A percentile compares a stretch with the other conserved stretches of the same genome.
These are phyloP conservation scores for Drosophila recens DNA, from an alignment of 2,888 invertebrate genomes.

Conservation along the genomic window DNA sequence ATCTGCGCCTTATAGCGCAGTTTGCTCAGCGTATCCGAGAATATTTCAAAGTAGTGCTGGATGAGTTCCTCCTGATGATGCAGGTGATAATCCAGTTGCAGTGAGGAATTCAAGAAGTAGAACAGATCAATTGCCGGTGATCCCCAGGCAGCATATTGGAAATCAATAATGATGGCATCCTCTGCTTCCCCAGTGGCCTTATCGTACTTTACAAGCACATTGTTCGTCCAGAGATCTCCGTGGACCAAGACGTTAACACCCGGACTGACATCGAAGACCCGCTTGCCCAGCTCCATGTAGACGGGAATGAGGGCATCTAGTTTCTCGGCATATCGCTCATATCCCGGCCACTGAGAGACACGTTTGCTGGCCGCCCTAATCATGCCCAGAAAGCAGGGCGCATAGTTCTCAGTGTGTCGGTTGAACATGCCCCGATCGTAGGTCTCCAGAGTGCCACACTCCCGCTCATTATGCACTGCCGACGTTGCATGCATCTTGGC, in stretches of 20 bases:
- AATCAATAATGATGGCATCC: conserved; percentile 83
- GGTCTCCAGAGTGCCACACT: conserved; percentile 66
- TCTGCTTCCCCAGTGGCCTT: conserved; percentile 64
- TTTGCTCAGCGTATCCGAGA: conserved; percentile 73
- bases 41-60: conserved; percentile 75
- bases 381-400: conserved; percentile 78
- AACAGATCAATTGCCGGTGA: conserved; percentile 84
- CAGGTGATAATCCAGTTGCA: conserved; percentile 78
- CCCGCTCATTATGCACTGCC: conserved; percentile 85
- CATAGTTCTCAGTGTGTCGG: conserved; percentile 81
- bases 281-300: conserved; percentile 82
- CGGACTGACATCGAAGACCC: conserved; percentile 75
- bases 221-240: conserved; percentile 85
- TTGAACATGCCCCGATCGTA: conserved; percentile 84
- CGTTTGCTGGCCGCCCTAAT: conserved; percentile 76
- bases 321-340: conserved; percentile 76
- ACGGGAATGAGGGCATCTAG: conserved; percentile 68
- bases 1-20: conserved; percentile 74
- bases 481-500: conserved; percentile 86
- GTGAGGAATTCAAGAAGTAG: conserved; percentile 83
- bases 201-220: conserved; percentile 82
- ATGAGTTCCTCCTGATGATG: conserved; percentile 82
- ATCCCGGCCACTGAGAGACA: conserved; percentile 79
- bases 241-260: conserved; percentile 82
- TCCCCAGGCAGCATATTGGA: conserved; percentile 84